Percentiles rank a stretch among this genome's conserved stretches.
Conservation (phyloP, 92 coral and sea anemone species). For the Porites rus region DNA sequence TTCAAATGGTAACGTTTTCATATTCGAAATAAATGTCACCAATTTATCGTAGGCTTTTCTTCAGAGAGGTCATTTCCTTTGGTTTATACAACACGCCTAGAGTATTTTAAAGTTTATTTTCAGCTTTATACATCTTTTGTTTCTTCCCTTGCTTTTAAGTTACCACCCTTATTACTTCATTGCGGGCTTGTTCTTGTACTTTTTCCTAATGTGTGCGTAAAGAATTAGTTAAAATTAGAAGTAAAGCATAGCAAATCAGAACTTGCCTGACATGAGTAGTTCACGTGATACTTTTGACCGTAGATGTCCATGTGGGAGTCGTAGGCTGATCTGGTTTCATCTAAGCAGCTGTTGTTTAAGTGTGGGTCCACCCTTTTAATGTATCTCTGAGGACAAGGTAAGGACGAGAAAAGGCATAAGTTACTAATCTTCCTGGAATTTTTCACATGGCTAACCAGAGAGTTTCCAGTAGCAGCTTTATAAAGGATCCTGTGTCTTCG, state of each 20-base stretch:
- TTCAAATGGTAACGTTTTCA: too few species aligned
- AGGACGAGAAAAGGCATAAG: background rate
- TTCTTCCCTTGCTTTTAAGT: too few species aligned
- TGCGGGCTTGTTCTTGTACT: too few species aligned
- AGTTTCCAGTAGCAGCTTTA: too few species aligned
- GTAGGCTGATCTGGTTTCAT: background rate
- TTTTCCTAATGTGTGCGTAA: too few species aligned
- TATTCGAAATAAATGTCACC: too few species aligned
- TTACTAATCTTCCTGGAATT: background rate
- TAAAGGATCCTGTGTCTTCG: too few species aligned
- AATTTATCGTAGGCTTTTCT: too few species aligned
- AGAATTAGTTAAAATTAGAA: too few species aligned
- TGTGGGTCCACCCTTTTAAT: slow-evolving; percentile 74
- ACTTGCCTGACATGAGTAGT: slow-evolving; percentile 77
- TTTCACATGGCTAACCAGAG: background rate
- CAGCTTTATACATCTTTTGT: too few species aligned
- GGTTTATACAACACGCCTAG: background rate
- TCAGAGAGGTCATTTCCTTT: background rate
- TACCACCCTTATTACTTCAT: too few species aligned
- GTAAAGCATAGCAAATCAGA: too few species aligned
- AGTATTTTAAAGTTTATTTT: background rate
- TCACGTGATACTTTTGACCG: slow-evolving; percentile 62
- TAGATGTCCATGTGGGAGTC: slow-evolving; percentile 43
- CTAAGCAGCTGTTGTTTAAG: slow-evolving; percentile 71
- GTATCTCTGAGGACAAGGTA: slow-evolving; percentile 27